Base-by-base conservation (phyloP, 2,888 invertebrate species). In the Rugalucina vietnamica region DNA sequence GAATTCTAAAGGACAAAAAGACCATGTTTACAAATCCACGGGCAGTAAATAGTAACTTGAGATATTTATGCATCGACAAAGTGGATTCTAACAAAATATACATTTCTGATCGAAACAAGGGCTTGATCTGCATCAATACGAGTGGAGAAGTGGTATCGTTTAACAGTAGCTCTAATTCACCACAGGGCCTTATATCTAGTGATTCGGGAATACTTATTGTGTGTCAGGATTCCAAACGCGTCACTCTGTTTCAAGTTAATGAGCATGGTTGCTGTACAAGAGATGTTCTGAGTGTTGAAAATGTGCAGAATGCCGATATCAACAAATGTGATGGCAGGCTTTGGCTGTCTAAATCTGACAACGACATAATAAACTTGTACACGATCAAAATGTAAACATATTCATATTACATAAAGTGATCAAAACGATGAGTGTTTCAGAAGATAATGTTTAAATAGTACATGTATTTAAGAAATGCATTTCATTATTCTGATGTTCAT, bases 221-320 rank as follows among this genome's bases (percentile, higher is more conserved):
- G n/a, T 82, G 82, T 57, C 78, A 78, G 34, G 75, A 50, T 3
- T 79, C 82, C 21, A 76, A 82, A 43, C 49, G 71, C 43, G 72
- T 82, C 21, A 70, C 79, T 3, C 29, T 71, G n/a, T 74, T 69
- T 36, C 39, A 32, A 32, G 69, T 78, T n/a, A 70, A 69, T 36
- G 79, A 84, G 27, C 76, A 84, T 39, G 83, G 83, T 3, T 76
- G 73, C 43, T 65, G 69, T 0, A 80, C 76, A 12, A 76, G 76
- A n/a, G 50, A 49, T n/a, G 34, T 84, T 0, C 54, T 80, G 4
- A 76, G 80, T 24, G 24, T 76, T 5, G 80, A 84, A 21, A 71
- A 72, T 21, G 73, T 80, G 5, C 79, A 79, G 34, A 39, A 60
- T 14, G 76, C 80, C 1, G 54, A 79, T 32, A 76, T 49, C n/a